phyloP scores from a whole-genome alignment of 2,888 invertebrate genomes.

The Latrodectus hesperus region DNA sequence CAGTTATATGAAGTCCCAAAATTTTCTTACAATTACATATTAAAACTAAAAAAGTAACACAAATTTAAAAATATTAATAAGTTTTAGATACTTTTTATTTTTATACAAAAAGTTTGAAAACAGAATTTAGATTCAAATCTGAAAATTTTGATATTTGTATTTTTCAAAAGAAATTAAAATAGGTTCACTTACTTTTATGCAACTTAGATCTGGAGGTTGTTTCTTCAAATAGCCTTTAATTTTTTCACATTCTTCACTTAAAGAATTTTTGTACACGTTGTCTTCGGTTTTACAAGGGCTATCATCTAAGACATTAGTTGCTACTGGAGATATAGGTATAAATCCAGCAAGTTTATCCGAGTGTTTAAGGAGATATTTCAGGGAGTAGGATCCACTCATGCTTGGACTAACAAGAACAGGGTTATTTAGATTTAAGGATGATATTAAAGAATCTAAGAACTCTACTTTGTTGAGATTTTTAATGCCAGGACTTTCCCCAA shows the following conservation, averaged over 20 bases:
- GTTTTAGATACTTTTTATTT: too few species aligned
- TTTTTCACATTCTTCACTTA: constrained; percentile 18
- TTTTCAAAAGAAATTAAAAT: neutral
- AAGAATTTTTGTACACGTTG: neutral
- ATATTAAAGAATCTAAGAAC: constrained; percentile 74
- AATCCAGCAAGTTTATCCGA: constrained; percentile 74
- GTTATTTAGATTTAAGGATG: constrained; percentile 72
- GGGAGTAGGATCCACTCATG: constrained; percentile 76
- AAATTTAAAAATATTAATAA: too few species aligned
- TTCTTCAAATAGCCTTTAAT: constrained; percentile 23
- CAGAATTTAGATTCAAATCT: neutral
- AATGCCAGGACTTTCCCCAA: constrained; percentile 72
- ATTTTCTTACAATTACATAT: too few species aligned
- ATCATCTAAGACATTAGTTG: constrained; percentile 71
- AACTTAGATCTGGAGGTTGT: constrained; percentile 26
- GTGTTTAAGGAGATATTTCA: constrained; percentile 75
- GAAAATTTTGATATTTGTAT: neutral
- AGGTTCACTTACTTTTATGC: constrained; percentile 42
- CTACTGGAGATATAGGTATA: constrained; percentile 76
- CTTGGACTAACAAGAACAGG: constrained; percentile 77
- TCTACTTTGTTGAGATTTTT: constrained; percentile 69
- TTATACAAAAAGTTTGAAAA: too few species aligned
- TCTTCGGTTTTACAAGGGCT: neutral
- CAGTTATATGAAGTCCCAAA: too few species aligned
- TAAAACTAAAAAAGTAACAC: too few species aligned